Evolutionary conservation across 1,140 invertebrate species (phyloP).

Genomic region (Popillia japonica): DNA sequence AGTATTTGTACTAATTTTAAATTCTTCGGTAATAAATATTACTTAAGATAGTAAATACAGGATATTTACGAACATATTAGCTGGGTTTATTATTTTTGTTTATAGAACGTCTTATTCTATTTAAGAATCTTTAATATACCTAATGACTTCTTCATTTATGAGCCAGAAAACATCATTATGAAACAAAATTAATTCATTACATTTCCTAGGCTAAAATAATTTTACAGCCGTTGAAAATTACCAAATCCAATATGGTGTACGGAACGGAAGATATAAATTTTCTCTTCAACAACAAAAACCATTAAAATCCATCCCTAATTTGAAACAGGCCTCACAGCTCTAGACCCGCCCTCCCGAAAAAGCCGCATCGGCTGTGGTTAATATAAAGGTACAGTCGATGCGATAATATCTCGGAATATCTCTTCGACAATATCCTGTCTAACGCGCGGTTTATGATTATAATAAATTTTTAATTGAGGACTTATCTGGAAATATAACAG

Average conservation of each 20-base stretch:
- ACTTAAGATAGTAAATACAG: too few relatives aligned
- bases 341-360: conserved; percentile 11
- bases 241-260: conserved; percentile 27
- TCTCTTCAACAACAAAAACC: conserved; percentile 33
- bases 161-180: conserved; percentile 3
- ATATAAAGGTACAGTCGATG: neutral
- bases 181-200: conserved; percentile 15
- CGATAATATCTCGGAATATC: neutral
- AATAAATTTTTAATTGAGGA: conserved; percentile 7
- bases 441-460: neutral
- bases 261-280: conserved; percentile 35
- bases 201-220: conserved; percentile 18
- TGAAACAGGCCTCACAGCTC: conserved; percentile 23
- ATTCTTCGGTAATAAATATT: too few relatives aligned
- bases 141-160: conserved; percentile 15
- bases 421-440: neutral
- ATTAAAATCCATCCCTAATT: conserved; percentile 34
- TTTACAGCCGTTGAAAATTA: conserved; percentile 17
- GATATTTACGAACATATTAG: neutral
- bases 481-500: neutral
- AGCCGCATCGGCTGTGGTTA: neutral
- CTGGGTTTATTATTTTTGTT: neutral
- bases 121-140: neutral
- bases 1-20: too few relatives aligned
- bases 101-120: neutral